Percentiles rank a stretch among this genome's conserved stretches.
These are phyloP conservation scores for Drosophila nigrodunni DNA, from an alignment of 1,140 invertebrate species.

Conservation along the genomic window DNA sequence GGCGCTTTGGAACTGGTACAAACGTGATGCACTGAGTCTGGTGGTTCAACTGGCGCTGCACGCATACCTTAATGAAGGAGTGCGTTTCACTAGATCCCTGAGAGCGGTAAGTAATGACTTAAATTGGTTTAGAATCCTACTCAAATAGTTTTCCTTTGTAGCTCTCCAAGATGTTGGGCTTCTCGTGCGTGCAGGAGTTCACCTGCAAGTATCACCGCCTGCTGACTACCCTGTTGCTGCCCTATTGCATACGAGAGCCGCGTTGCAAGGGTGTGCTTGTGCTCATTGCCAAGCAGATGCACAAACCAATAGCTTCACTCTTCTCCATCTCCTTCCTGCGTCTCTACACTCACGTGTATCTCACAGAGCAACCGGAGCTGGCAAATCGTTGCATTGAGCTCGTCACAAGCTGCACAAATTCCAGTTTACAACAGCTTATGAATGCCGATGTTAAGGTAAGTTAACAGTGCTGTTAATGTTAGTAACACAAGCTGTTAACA, in stretches of 20 bases:
- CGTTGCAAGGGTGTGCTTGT: conserved; percentile 73
- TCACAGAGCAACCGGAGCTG: conserved; percentile 86
- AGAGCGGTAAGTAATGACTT: conserved; percentile 83
- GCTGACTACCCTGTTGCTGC: conserved; percentile 84
- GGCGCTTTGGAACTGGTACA: conserved; percentile 88
- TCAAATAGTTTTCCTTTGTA: neutral
- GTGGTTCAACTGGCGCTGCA: conserved; percentile 87
- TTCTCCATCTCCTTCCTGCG: conserved; percentile 87
- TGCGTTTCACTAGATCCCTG: conserved; percentile 80
- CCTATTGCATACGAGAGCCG: conserved; percentile 85
- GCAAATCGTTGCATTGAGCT: conserved; percentile 87
- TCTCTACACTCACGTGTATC: conserved; percentile 88
- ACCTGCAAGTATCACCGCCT: conserved; percentile 78
- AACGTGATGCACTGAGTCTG: conserved; percentile 87
- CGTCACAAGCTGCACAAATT: conserved; percentile 86
- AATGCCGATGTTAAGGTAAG: conserved; percentile 85
- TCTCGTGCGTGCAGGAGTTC: conserved; percentile 77
- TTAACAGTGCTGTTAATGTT: neutral
- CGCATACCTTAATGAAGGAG: conserved; percentile 86
- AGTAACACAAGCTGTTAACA: neutral
- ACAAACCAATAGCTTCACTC: conserved; percentile 86
- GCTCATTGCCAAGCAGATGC: conserved; percentile 79
- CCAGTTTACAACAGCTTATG: conserved; percentile 85
- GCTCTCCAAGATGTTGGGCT: conserved; percentile 77
- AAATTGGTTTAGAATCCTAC: neutral